Base-by-base conservation (phyloP, 2,888 invertebrate genomes). In the Folsomia manolachei region DNA sequence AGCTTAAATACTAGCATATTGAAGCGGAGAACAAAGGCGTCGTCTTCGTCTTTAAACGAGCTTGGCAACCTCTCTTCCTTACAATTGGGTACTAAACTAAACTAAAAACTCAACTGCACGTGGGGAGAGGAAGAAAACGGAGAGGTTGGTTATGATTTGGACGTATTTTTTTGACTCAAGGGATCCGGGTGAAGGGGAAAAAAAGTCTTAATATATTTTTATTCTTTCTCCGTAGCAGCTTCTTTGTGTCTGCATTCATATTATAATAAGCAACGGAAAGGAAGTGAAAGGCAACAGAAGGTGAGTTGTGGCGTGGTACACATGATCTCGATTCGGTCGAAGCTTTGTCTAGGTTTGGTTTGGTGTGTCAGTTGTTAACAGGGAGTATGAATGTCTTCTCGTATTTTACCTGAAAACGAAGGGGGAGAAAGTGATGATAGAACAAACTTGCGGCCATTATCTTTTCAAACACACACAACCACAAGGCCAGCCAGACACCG, bases 221-320 rank as follows among this genome's bases (percentile, higher is more conserved):
- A 39, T 39, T 14, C 39, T 39, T 39, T 4, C 14, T 9, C 4
- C 4, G 39, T 14, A 39, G 39, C 39, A 39, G 14, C n/a, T 14
- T 39, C 39, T 39, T 4, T 39, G 14, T 39, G 39, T 39, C 14
- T 39, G 39, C 39, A 39, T 39, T 39, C 39, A 39, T 39, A 39
- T 39, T 39, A 39, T 39, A 39, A 39, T 39, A 14, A 4, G 39
- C 39, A 9, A 9, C 39, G 62, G 56, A 23, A 23, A 23, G 23
- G 24, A 18, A 18, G 62, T 62, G 62, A 62, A 62, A 23, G 21
- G 62, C 21, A 62, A 62, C 62, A 62, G 62, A 62, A 62, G 62
- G 62, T 62, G 24, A 62, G 62, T 24, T 56, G 56, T n/a, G n/a
- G n/a, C n/a, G n/a, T n/a, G n/a, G n/a, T n/a, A n/a, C n/a, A n/a